Evolutionary conservation across 2,797 vertebrate genomes (phyloP).

Genomic region (Arremon brunneinucha): DNA sequence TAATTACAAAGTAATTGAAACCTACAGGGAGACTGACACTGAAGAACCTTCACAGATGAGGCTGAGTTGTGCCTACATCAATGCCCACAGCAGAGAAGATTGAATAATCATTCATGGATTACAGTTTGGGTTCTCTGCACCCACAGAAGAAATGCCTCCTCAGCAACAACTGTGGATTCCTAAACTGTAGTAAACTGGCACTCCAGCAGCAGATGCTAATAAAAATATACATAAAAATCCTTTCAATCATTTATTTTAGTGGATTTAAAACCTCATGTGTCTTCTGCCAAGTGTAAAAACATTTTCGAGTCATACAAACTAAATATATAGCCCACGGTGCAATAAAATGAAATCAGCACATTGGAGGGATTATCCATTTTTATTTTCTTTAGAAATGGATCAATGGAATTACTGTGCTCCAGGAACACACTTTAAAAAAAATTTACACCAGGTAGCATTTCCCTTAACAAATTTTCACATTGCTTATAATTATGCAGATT

Average conservation of each 20-base stretch:
- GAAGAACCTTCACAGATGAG: neutral
- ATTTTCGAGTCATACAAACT: neutral
- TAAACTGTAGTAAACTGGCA: neutral
- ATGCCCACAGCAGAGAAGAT: neutral
- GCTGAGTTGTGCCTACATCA: neutral
- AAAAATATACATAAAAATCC: neutral
- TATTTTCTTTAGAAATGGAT: constrained; percentile 61
- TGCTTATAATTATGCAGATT: constrained; percentile 2
- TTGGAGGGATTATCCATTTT: constrained; percentile 5
- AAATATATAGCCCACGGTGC: neutral
- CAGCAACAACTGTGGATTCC: neutral
- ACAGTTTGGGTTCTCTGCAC: neutral
- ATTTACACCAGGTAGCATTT: neutral
- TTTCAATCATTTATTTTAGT: neutral
- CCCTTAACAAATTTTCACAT: neutral
- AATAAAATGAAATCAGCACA: neutral
- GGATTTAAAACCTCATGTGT: neutral
- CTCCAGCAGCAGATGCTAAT: neutral
- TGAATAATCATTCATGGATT: neutral
- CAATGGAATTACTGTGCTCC: constrained; percentile 28
- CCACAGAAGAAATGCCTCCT: neutral
- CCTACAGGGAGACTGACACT: neutral
- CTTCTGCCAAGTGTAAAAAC: neutral
- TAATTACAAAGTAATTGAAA: neutral
- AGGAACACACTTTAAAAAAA: neutral